A percentile compares a stretch with the other conserved stretches of the same genome.
These are phyloP conservation scores for Cyanistes caeruleus DNA, from an alignment of 2,113 vertebrate species.

Conservation along the genomic window DNA sequence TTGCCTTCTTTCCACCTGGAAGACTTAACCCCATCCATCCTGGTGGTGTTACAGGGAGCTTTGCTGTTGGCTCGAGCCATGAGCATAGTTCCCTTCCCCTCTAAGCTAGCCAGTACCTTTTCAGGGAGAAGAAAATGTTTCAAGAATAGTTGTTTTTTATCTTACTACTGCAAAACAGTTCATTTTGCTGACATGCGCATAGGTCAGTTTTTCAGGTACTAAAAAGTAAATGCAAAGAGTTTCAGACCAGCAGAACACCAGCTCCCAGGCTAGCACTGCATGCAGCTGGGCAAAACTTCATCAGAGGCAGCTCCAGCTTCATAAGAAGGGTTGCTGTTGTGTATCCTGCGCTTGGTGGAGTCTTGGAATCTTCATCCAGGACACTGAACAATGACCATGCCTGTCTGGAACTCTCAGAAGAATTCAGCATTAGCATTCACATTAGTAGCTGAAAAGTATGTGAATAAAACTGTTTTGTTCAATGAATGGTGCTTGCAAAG, in stretches of 20 bases:
- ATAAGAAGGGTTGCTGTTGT: not conserved
- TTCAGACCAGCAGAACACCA: not conserved
- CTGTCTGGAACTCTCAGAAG: not conserved
- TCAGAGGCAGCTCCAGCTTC: not conserved
- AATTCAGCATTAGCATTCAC: not conserved
- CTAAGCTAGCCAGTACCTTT: not conserved
- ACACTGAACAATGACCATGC: not conserved
- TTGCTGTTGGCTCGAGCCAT: not conserved
- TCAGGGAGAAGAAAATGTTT: not conserved
- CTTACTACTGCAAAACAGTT: not conserved
- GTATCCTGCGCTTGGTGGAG: not conserved
- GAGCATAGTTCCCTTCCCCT: not conserved
- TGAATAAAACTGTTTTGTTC: not conserved
- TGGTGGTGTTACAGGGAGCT: not conserved
- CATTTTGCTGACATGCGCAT: not conserved
- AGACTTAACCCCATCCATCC: not conserved
- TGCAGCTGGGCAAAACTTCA: not conserved
- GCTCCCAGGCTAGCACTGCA: rapidly evolving
- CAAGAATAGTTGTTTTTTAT: not conserved
- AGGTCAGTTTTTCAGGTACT: not conserved
- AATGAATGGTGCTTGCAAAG: not conserved
- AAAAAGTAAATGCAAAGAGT: not conserved
- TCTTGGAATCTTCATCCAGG: not conserved
- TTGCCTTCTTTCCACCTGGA: not conserved
- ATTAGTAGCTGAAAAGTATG: not conserved